Evolutionary conservation across 1,140 invertebrate genomes (phyloP).

Genomic region (Drosophila suzukii): DNA sequence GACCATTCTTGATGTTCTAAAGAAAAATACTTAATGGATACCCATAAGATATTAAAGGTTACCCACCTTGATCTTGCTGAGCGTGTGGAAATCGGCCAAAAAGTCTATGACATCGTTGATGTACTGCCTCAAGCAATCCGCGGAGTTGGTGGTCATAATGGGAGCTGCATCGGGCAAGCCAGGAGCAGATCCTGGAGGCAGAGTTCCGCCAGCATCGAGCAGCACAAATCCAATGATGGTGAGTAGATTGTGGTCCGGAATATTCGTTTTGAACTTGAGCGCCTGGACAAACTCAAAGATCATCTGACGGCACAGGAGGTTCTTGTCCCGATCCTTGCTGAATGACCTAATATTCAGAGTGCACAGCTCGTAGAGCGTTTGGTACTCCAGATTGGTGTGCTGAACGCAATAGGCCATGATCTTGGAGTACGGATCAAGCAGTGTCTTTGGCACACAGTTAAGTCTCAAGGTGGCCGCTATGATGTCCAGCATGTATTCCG

Average conservation of each 20-base stretch:
- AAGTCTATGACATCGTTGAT: slow-evolving; percentile 98
- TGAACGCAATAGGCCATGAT: slow-evolving; percentile 96
- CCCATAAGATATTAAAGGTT: not conserved
- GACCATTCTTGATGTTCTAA: slow-evolving; percentile 92
- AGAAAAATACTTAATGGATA: not conserved
- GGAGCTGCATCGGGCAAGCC: slow-evolving; percentile 85
- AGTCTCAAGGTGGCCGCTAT: slow-evolving; percentile 94
- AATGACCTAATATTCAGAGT: slow-evolving; percentile 95
- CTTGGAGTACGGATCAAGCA: slow-evolving; percentile 97
- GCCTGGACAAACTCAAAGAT: slow-evolving; percentile 97
- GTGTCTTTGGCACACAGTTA: slow-evolving; percentile 89
- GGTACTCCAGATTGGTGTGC: slow-evolving; percentile 93
- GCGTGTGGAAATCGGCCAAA: slow-evolving; percentile 97
- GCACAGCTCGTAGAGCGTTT: slow-evolving; percentile 94
- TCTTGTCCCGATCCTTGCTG: slow-evolving; percentile 96
- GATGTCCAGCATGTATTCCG: slow-evolving; percentile 92
- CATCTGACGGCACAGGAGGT: slow-evolving; percentile 94
- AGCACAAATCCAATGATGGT: slow-evolving; percentile 95
- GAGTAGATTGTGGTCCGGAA: slow-evolving; percentile 97
- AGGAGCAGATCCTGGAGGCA: slow-evolving; percentile 86
- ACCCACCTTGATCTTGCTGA: slow-evolving; percentile 97
- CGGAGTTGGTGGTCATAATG: slow-evolving; percentile 92
- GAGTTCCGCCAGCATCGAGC: slow-evolving; percentile 88
- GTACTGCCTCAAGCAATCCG: slow-evolving; percentile 96
- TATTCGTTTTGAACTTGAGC: slow-evolving; percentile 96